Conservation (phyloP, 2,888 invertebrate genomes). For the Steromphala cineraria region DNA sequence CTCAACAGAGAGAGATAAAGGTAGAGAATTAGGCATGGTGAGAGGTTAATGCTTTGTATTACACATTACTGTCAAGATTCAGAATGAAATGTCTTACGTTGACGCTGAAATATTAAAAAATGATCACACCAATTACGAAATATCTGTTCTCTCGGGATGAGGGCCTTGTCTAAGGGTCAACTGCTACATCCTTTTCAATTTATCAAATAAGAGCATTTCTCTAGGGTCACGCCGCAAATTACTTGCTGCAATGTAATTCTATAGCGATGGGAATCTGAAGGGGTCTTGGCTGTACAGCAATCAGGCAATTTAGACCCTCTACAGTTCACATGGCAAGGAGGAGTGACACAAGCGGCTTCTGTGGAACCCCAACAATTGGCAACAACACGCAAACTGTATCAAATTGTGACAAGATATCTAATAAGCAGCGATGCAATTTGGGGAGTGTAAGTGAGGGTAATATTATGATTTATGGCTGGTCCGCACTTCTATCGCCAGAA, state of each 20-base stretch:
- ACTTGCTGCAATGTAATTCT: background rate
- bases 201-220: slow-evolving; percentile 12
- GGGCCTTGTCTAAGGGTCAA: background rate
- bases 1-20: too few species aligned
- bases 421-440: slow-evolving; percentile 11
- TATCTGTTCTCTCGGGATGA: background rate
- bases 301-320: slow-evolving; percentile 4
- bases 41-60: too few species aligned
- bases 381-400: slow-evolving; percentile 17
- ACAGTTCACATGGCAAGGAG: background rate
- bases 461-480: background rate
- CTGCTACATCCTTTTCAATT: slow-evolving; percentile 15
- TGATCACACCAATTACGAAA: slow-evolving; percentile 1
- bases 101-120: too few species aligned
- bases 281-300: background rate
- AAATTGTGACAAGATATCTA: slow-evolving; percentile 20
- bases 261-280: background rate
- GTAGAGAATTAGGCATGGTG: too few species aligned
- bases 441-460: background rate
- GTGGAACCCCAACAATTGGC: background rate
- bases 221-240: background rate
- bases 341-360: background rate
- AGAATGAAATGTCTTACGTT: too few species aligned
- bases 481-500: too few species aligned
- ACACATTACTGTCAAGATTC: too few species aligned